Conservation (phyloP, 2,888 invertebrate species). For the Mesoligia furuncula region DNA sequence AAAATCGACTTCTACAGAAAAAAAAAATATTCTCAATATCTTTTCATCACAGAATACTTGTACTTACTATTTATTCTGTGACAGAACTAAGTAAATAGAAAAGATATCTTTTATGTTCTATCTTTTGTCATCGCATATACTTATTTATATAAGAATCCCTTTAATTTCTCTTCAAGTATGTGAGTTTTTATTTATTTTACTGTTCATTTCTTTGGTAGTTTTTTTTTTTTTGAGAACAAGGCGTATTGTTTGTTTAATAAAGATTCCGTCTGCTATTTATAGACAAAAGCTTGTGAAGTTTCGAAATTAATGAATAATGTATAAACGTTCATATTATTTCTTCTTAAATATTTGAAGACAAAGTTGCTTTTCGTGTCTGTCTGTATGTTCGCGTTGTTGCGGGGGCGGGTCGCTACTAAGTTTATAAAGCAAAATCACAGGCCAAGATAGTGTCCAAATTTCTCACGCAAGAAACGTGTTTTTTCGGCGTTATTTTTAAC, state of each 20-base stretch:
- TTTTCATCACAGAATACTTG: too few species aligned
- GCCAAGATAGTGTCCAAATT: too few species aligned
- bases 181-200: slow-evolving; percentile 12
- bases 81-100: neutral
- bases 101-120: neutral
- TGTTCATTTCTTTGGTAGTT: slow-evolving; percentile 5
- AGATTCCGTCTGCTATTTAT: too few species aligned
- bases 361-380: too few species aligned
- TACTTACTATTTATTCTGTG: too few species aligned
- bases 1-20: neutral
- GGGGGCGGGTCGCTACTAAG: too few species aligned
- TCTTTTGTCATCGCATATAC: slow-evolving; percentile 1
- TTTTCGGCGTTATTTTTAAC: too few species aligned
- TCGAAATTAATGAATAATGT: slow-evolving; percentile 10
- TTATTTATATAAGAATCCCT: slow-evolving; percentile 44
- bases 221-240: slow-evolving; percentile 19
- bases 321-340: neutral
- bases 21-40: slow-evolving; percentile 5
- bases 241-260: slow-evolving; percentile 13
- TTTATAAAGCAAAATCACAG: too few species aligned
- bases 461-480: too few species aligned
- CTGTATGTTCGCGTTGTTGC: too few species aligned
- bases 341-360: too few species aligned
- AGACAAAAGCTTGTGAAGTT: too few species aligned
- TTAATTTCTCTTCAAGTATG: slow-evolving; percentile 20